phyloP scores from a whole-genome alignment of 2,888 invertebrate genomes.

The Nemapogon koenigi region DNA sequence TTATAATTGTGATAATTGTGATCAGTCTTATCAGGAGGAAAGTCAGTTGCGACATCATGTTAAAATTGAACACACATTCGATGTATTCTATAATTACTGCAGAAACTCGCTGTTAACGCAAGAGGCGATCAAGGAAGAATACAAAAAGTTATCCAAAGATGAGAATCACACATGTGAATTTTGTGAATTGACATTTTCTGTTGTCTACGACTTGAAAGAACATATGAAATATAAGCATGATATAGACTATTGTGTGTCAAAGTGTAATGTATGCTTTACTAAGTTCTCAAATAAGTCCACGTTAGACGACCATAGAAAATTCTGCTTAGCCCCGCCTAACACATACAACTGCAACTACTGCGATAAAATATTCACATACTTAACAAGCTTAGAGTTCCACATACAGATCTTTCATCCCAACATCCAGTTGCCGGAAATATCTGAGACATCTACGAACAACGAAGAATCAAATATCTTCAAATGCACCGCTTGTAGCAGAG shows the following conservation, averaged over 20 bases:
- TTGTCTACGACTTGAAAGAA: conserved; percentile 34
- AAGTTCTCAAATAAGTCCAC: conserved; percentile 40
- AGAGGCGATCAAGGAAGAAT: conserved; percentile 10
- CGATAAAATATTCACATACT: conserved; percentile 43
- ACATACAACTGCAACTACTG: conserved; percentile 37
- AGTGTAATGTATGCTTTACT: conserved; percentile 44
- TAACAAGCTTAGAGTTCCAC: conserved; percentile 42
- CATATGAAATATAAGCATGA: conserved; percentile 37
- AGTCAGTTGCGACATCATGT: conserved; percentile 31
- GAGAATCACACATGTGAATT: conserved; percentile 41
- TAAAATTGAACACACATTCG: conserved; percentile 35
- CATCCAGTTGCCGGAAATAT: conserved; percentile 35
- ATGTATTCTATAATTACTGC: conserved; percentile 40
- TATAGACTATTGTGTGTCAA: conserved; percentile 30
- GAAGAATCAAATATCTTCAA: conserved; percentile 22
- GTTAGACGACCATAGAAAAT: conserved; percentile 30
- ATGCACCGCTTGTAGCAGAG: conserved; percentile 32
- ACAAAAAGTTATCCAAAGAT: no score
- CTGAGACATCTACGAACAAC: conserved; percentile 29
- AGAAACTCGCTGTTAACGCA: conserved; percentile 28
- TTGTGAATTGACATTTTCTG: conserved; percentile 27
- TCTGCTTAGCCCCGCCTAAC: conserved; percentile 34
- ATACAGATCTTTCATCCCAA: conserved; percentile 41
- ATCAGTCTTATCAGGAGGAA: conserved; percentile 28
- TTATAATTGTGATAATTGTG: conserved; percentile 35